Percentiles rank a stretch among this genome's conserved stretches.
These are phyloP conservation scores for Anthrax anthrax DNA, from an alignment of 2,888 invertebrate genomes.

Conservation along the genomic window DNA sequence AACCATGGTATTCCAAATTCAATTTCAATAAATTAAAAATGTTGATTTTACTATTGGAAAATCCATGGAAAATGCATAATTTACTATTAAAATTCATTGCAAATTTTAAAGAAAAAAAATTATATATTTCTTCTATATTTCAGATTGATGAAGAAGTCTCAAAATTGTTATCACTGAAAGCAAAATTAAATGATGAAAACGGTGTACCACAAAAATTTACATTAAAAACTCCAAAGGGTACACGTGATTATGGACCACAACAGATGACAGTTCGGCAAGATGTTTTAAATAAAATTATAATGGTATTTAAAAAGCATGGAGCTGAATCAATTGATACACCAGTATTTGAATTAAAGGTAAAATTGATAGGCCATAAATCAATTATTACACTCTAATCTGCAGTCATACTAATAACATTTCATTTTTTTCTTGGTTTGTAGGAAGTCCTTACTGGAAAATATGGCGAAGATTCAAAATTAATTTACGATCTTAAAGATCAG, in stretches of 20 bases:
- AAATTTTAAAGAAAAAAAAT: constrained; percentile 7
- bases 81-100: not conserved
- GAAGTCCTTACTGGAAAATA: constrained; percentile 98
- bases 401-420: not conserved
- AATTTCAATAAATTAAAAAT: too few relatives aligned
- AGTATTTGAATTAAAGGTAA: constrained; percentile 89
- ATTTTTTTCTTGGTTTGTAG: constrained; percentile 32
- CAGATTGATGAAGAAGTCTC: constrained; percentile 78
- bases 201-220: constrained; percentile 55
- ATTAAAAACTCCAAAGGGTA: constrained; percentile 86
- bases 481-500: constrained; percentile 96
- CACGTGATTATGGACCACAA: constrained; percentile 84
- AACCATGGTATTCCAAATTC: too few relatives aligned
- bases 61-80: too few relatives aligned
- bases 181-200: constrained; percentile 48
- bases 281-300: constrained; percentile 72
- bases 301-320: constrained; percentile 90
- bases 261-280: constrained; percentile 86
- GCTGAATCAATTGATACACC: constrained; percentile 98
- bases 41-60: too few relatives aligned
- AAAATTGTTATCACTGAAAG: constrained; percentile 67
- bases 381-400: not conserved
- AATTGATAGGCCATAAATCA: not conserved
- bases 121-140: constrained; percentile 17
- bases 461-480: constrained; percentile 97